Base-by-base conservation (phyloP, 2,113 vertebrate species). In the Gila orcuttii region DNA sequence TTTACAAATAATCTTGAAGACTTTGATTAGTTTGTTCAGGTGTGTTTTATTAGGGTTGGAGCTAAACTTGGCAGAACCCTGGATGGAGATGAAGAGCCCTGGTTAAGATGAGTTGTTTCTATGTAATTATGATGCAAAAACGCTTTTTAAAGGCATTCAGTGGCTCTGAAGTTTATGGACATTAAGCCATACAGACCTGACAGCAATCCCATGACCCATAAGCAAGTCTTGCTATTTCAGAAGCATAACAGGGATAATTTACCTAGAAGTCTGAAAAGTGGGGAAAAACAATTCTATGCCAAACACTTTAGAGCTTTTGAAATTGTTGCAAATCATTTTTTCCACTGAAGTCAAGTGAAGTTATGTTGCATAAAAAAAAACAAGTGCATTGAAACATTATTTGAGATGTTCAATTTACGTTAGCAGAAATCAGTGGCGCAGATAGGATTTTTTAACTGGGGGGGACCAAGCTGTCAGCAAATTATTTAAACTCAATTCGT, bases 341-440 rank as follows among this genome's bases (percentile, higher is more conserved):
- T 60, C 3, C 64, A 33, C 15, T 39, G 19, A 36, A 39, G 68
- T 19, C 39, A 12, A 45, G 10, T 73, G 91, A 89, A 90, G 89
- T 93, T 84, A 92, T 87, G 90, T 82, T 90, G 89, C 89, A 89
- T 92, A 84, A 92, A 91, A 69, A 89, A 83, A 90, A 23, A 39
- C 90, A 93, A 91, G 90, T 69, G 64, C 86, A 92, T 64, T 92
- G 90, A 92, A 91, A 90, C 86, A 89, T 94, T 86, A 91, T 93
- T 93, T 92, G 86, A 57, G 19, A 92, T 91, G 92, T 89, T 91
- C 91, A 87, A 93, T 93, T 93, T 92, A 8, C 2, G 21, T 57
- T 21, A 92, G 84, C 91, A 90, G 93, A 91, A 87, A 88, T 93
- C n/a, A n/a, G n/a, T n/a, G n/a, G n/a, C n/a, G n/a, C n/a, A n/a